Conservation (phyloP, 2,888 invertebrate genomes). For the Papilio protenor region DNA sequence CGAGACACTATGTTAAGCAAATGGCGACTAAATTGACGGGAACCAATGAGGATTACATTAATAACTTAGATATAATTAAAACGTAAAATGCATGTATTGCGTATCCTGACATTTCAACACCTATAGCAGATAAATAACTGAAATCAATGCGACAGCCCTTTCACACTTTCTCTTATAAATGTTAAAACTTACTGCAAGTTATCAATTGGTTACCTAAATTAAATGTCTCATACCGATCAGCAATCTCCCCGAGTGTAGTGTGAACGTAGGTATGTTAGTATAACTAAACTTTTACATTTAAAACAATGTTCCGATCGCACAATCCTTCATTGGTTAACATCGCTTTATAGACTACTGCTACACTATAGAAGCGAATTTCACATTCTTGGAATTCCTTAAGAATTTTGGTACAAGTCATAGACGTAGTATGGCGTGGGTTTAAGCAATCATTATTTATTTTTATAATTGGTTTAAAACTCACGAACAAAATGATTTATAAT, state of each 20-base stretch:
- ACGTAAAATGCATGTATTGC: neutral
- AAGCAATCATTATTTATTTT: neutral
- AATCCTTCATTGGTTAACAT: slow-evolving; percentile 72
- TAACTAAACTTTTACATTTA: neutral
- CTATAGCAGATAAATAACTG: neutral
- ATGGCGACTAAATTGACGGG: neutral
- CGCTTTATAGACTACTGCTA: slow-evolving; percentile 76
- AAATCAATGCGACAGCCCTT: neutral
- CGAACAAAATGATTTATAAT: too few species aligned
- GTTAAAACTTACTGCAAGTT: neutral
- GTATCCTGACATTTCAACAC: neutral
- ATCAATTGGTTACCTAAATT: neutral
- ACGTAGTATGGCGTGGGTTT: neutral
- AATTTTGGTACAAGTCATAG: slow-evolving; percentile 52
- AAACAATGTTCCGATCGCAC: slow-evolving; percentile 68
- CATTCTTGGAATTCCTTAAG: slow-evolving; percentile 70
- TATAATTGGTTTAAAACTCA: neutral
- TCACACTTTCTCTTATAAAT: neutral
- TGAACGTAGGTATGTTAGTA: neutral
- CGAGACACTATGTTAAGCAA: neutral
- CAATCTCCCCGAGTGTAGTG: neutral
- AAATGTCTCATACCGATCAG: neutral
- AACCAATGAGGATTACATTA: neutral
- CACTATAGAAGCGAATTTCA: slow-evolving; percentile 80
- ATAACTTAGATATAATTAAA: neutral